Evolutionary conservation across 2,113 vertebrate species (phyloP).

Genomic region (Fregata magnificens): DNA sequence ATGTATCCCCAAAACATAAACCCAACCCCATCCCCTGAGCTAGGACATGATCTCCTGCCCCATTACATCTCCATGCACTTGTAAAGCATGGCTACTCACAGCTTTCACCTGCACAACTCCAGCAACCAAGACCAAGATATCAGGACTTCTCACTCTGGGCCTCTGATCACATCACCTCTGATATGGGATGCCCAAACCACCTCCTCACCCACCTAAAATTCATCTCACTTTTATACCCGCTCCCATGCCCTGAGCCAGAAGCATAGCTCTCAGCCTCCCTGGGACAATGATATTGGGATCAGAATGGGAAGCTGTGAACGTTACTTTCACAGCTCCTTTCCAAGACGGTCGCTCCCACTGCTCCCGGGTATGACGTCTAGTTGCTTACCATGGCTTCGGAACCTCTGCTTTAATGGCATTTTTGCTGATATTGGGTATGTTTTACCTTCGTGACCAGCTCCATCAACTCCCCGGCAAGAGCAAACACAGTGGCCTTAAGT

Average conservation of each 20-base stretch:
- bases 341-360: neutral
- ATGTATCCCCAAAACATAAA: neutral
- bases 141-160: neutral
- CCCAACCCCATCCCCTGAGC: neutral
- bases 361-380: neutral
- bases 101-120: neutral
- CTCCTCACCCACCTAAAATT: neutral
- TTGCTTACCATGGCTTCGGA: neutral
- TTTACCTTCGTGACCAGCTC: neutral
- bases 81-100: neutral
- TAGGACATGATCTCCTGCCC: neutral
- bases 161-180: neutral
- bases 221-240: accelerated
- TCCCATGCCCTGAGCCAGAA: neutral
- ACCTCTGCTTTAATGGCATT: neutral
- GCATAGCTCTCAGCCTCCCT: neutral
- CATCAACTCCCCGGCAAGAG: neutral
- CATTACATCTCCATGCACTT: neutral
- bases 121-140: neutral
- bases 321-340: neutral
- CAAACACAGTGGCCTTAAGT: neutral
- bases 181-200: neutral
- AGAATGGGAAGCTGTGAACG: neutral
- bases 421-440: neutral
- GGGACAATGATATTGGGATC: neutral